These are phyloP conservation scores for Octonoba sinensis DNA, from an alignment of 2,888 invertebrate species.

Conservation along the genomic window DNA sequence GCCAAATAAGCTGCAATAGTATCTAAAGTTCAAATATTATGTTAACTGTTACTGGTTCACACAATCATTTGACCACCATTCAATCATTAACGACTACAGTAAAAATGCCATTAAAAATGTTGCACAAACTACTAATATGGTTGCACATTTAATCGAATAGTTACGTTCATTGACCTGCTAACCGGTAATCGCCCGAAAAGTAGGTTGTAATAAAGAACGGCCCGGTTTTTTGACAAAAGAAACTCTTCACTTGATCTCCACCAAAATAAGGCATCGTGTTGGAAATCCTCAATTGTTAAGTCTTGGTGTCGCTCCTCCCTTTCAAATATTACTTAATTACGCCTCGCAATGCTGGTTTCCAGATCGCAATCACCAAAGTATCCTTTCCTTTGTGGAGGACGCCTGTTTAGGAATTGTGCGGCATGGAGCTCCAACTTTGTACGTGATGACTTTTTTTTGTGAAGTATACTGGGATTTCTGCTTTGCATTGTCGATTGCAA, in stretches of 20 bases:
- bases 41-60: too few species aligned
- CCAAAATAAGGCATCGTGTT: constrained; percentile 1
- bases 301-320: constrained; percentile 3
- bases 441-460: too few species aligned
- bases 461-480: neutral
- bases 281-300: neutral
- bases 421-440: too few species aligned
- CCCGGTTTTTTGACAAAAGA: constrained; percentile 44
- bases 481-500: constrained; percentile 13
- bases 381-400: too few species aligned
- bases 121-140: too few species aligned
- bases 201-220: constrained; percentile 44
- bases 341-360: neutral
- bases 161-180: constrained; percentile 41
- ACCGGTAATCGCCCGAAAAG: constrained; percentile 14
- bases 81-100: too few species aligned
- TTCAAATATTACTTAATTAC: constrained; percentile 2
- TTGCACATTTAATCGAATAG: neutral
- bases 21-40: too few species aligned
- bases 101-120: too few species aligned
- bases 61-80: too few species aligned
- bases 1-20: too few species aligned
- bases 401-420: too few species aligned
- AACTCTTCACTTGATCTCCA: constrained; percentile 18
- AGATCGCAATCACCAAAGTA: too few species aligned